Base-by-base conservation (phyloP, 2,113 vertebrate genomes). In the Cyprinodon brontotheroides region DNA sequence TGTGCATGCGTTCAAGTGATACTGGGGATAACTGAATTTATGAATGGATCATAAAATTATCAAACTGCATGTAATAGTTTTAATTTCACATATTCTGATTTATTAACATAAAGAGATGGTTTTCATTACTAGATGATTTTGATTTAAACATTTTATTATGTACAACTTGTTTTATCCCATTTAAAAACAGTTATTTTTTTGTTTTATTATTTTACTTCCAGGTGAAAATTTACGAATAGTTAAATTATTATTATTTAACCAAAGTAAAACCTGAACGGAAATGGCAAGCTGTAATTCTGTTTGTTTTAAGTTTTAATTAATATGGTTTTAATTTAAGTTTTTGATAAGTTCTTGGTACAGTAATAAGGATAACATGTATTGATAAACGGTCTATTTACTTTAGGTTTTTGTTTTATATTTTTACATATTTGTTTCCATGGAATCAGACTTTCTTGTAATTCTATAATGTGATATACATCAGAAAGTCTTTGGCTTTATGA, bases 151-250 rank as follows among this genome's bases (percentile, higher is more conserved):
- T 29, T 29, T 29, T 29, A 29, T 29, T 29, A 29, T 29, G 29
- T 29, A 29, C 29, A 29, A 29, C 29, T 29, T 29, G 29, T 29
- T 29, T 29, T 29, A 29, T 29, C 29, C 29, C 29, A 29, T 29
- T 29, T 29, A 29, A 29, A 29, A 29, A 29, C 29, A 1, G 29
- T 29, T 1, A 29, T 29, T 29, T 29, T 29, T 29, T 29, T 29
- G 41, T 41, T 41, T 41, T 65, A 43, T 61, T 77, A 39, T 69
- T 72, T 9, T 68, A 67, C 61, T 60, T 61, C 3, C 62, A 61
- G 8, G 13, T 61, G 17, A 6, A 9, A 8, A 5, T 6, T 9
- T n/a, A 57, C n/a, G 50, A 57, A 20, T 57, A 20, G 17, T 11
- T 15, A 59, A 73, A 50, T 50, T 22, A 60, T 70, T 65, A 61